These are phyloP conservation scores for Triplophysa rosa DNA, from an alignment of 2,113 vertebrate species.

Conservation along the genomic window DNA sequence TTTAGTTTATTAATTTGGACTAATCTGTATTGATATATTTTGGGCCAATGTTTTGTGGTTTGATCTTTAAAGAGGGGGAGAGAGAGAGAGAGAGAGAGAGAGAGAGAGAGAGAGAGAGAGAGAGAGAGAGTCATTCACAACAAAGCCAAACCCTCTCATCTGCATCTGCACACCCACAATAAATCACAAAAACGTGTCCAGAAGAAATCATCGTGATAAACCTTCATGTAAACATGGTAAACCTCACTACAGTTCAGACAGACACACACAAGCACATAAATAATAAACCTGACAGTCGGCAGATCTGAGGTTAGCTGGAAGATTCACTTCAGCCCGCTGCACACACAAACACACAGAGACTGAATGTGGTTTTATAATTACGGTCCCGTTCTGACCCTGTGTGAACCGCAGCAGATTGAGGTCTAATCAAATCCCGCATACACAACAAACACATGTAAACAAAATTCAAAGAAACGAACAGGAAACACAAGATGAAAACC, in stretches of 20 bases:
- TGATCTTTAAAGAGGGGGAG: too few relatives aligned
- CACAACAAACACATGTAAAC: background rate
- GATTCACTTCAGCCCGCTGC: background rate
- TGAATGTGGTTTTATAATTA: conserved; percentile 58
- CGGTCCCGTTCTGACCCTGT: conserved; percentile 45
- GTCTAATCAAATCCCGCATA: background rate
- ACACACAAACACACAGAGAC: conserved; percentile 43
- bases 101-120: too few relatives aligned
- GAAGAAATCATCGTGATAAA: conserved; percentile 29
- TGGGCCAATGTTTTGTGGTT: too few relatives aligned
- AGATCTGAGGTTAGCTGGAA: background rate
- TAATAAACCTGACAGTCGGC: too few relatives aligned
- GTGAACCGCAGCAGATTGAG: background rate
- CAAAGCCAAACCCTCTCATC: conserved; percentile 32
- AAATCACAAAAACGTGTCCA: conserved; percentile 39
- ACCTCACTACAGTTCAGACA: background rate
- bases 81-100: too few relatives aligned
- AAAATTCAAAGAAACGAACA: background rate
- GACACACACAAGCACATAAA: background rate
- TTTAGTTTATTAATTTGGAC: too few relatives aligned
- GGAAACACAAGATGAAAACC: background rate
- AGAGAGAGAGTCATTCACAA: conserved; percentile 1
- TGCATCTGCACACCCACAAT: conserved; percentile 9
- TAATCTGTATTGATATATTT: too few relatives aligned
- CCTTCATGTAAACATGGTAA: conserved; percentile 25